phyloP scores from a whole-genome alignment of 2,797 vertebrate species.

The Xiphophorus birchmanni region DNA sequence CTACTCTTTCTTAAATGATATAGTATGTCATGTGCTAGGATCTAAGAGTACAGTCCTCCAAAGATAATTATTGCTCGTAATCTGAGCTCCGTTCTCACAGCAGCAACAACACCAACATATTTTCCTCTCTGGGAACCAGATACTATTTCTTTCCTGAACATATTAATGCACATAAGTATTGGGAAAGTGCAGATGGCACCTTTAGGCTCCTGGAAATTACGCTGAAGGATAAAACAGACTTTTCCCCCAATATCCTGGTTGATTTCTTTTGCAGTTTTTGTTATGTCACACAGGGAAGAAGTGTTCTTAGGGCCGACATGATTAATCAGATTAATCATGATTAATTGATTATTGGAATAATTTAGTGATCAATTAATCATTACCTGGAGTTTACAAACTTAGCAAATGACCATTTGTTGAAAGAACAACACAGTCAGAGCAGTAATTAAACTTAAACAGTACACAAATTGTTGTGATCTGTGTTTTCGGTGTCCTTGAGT shows the following conservation, averaged over 20 bases:
- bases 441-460: too few species aligned
- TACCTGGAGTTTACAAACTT: too few species aligned
- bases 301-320: background rate
- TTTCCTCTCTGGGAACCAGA: background rate
- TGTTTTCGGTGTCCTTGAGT: too few species aligned
- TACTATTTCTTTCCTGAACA: background rate
- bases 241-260: background rate
- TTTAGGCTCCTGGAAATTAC: background rate
- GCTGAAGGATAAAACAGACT: background rate
- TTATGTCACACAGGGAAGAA: background rate
- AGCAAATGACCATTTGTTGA: too few species aligned
- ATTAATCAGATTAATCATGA: background rate
- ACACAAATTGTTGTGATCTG: too few species aligned
- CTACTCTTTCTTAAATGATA: conserved; percentile 61
- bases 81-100: conserved; percentile 32
- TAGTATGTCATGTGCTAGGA: conserved; percentile 66
- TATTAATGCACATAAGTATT: background rate
- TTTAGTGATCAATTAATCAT: too few species aligned
- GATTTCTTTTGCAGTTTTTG: background rate
- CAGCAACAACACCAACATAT: conserved; percentile 15
- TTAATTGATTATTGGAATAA: too few species aligned
- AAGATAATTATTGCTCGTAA: conserved; percentile 71
- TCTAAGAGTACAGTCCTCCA: conserved; percentile 70
- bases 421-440: too few species aligned
- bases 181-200: background rate